Base-by-base conservation (phyloP, 2,113 vertebrate species). In the Protobothrops flavoviridis region DNA sequence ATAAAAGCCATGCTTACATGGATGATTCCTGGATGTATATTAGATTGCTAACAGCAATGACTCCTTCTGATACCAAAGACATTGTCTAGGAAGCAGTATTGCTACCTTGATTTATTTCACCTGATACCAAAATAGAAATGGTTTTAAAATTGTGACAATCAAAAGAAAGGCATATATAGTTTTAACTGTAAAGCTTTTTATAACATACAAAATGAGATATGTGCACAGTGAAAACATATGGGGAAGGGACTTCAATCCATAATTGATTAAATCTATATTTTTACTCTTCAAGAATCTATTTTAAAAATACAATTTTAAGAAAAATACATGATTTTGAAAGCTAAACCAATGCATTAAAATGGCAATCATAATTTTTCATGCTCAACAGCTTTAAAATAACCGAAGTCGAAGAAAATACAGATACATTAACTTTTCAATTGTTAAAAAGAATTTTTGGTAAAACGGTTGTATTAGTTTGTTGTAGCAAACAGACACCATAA, bases 281-380 rank as follows among this genome's bases (percentile, higher is more conserved):
- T 85, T 74, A 92, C 93, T 39, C 56, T 94, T 94, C 94, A 92
- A 96, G 93, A 93, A 95, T 94, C 93, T 94, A 95, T 95, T 95
- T 97, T 93, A 95, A 93, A 97, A 61, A 20, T 86, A 61, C 26
- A 87, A 15, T 56, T 96, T 94, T 94, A 97, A 69, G 64, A 81
- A 97, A 97, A 96, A 95, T 94, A 95, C 94, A 96, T 95, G 96
- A 96, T 89, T 95, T 96, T 95, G 96, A 93, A 96, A 95, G 96
- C 87, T 96, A 92, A 90, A 88, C 94, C 69, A 94, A 33, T 39
- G 45, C 92, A n/a, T 90, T 94, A 96, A 93, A 95, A 96, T 97
- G 97, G 96, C 93, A 97, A 96, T 96, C 52, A 96, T 92, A 69
- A 91, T 59, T 96, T 95, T 92, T 95, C 95, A 94, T 94, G 94